Percentiles rank a stretch among this genome's conserved stretches.
phyloP scores from a whole-genome alignment of 2,888 invertebrate species.

The Rotaria sp. region DNA sequence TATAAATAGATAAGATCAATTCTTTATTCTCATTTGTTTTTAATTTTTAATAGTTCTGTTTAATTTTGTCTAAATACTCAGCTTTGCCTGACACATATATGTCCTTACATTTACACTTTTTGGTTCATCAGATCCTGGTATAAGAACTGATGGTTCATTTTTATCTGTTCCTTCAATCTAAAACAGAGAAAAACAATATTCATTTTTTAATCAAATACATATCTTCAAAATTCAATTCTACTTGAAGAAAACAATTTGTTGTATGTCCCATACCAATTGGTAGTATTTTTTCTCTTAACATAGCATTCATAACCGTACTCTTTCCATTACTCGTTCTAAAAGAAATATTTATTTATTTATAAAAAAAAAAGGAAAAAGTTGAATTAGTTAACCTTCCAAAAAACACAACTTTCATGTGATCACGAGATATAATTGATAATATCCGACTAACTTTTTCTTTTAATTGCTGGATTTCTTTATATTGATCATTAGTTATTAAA shows the following conservation, averaged over 20 bases:
- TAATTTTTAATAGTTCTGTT: too few species aligned
- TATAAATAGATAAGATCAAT: too few species aligned
- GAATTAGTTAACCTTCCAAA: conserved; percentile 23
- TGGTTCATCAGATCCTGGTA: conserved; percentile 29
- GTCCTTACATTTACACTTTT: not conserved
- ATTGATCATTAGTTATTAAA: not conserved
- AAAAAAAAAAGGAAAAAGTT: not conserved
- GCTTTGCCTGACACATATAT: too few species aligned
- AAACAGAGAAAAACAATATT: not conserved
- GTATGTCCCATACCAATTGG: conserved; percentile 97
- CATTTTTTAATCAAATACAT: conserved; percentile 57
- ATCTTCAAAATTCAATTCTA: conserved; percentile 53
- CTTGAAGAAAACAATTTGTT: conserved; percentile 96
- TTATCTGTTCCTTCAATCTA: conserved; percentile 41
- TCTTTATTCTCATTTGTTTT: too few species aligned
- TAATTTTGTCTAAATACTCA: too few species aligned
- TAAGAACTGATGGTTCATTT: conserved; percentile 29
- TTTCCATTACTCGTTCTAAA: conserved; percentile 94
- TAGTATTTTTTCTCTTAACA: conserved; percentile 90
- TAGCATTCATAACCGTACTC: conserved; percentile 98
- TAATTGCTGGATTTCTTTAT: conserved; percentile 25
- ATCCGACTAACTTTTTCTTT: conserved; percentile 35
- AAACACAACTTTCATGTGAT: conserved; percentile 41
- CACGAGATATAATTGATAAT: conserved; percentile 39
- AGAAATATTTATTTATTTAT: not conserved